These are phyloP conservation scores for Drosophila conformis DNA, from an alignment of 2,888 invertebrate genomes.

Conservation along the genomic window DNA sequence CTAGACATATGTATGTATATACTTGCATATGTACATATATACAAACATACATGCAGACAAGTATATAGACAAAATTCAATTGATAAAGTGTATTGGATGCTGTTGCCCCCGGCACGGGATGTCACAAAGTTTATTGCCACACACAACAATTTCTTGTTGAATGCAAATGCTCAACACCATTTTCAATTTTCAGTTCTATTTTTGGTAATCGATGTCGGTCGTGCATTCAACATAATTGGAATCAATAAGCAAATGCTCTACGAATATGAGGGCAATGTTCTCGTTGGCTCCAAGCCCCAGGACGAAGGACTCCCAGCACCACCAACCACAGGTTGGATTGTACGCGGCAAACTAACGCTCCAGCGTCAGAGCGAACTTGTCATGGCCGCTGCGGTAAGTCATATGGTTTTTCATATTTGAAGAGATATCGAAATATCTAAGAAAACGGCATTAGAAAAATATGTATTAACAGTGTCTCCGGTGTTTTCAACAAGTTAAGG, in stretches of 20 bases:
- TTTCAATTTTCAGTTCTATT: constrained; percentile 74
- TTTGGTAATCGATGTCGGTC: constrained; percentile 76
- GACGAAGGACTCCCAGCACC: constrained; percentile 83
- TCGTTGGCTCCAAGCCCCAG: constrained; percentile 84
- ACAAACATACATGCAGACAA: constrained; percentile 3
- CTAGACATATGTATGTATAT: constrained; percentile 11
- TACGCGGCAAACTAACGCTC: constrained; percentile 83
- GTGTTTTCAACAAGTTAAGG: neutral
- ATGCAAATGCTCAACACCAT: constrained; percentile 41
- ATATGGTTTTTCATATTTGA: neutral
- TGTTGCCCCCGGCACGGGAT: constrained; percentile 57
- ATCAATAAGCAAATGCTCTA: constrained; percentile 85
- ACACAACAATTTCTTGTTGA: constrained; percentile 41
- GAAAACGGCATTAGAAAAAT: neutral
- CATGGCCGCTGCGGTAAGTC: constrained; percentile 84
- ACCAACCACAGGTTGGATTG: constrained; percentile 84
- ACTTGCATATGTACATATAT: constrained; percentile 9
- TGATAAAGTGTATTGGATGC: constrained; percentile 69
- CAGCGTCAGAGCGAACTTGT: constrained; percentile 81
- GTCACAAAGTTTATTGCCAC: constrained; percentile 56
- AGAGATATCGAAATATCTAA: neutral
- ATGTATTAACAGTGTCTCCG: neutral
- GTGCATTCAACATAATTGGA: constrained; percentile 83
- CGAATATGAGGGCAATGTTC: constrained; percentile 84
- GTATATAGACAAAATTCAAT: constrained; percentile 65